Conservation (phyloP, 1,140 invertebrate species). For the Cyrtorhinus lividipennis region DNA sequence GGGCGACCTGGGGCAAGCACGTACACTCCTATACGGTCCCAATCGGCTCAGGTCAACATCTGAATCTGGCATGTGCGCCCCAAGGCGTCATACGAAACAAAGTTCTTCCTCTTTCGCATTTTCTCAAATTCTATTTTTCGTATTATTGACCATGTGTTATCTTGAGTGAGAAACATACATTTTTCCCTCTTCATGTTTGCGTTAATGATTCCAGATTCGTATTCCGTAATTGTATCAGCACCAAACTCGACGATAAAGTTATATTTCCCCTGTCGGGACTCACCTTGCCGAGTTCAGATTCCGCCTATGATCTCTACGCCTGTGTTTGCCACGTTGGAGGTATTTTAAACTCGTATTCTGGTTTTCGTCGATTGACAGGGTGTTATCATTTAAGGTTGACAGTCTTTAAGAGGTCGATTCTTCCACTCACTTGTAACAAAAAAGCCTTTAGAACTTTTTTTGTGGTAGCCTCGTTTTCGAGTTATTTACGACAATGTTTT, state of each 20-base stretch:
- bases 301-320: slow-evolving; percentile 48
- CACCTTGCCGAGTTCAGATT: slow-evolving; percentile 27
- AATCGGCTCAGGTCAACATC: no score
- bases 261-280: slow-evolving; percentile 43
- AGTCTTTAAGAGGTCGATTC: background rate
- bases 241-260: slow-evolving; percentile 52
- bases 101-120: no score
- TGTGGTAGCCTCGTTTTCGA: background rate
- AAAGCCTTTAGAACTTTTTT: background rate
- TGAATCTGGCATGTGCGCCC: no score
- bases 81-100: no score
- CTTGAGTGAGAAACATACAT: no score
- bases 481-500: background rate
- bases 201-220: slow-evolving; percentile 40
- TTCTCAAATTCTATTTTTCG: no score
- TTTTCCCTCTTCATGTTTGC: no score
- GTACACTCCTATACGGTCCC: no score
- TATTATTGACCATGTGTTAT: no score
- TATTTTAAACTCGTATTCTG: slow-evolving; percentile 26
- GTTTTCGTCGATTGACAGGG: background rate
- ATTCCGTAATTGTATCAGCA: slow-evolving; percentile 50
- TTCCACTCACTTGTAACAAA: background rate
- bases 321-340: slow-evolving; percentile 58
- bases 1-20: no score
- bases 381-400: background rate